These are phyloP conservation scores for Peromyscus californicus DNA, from an alignment of 2,113 vertebrate genomes.

Conservation along the genomic window DNA sequence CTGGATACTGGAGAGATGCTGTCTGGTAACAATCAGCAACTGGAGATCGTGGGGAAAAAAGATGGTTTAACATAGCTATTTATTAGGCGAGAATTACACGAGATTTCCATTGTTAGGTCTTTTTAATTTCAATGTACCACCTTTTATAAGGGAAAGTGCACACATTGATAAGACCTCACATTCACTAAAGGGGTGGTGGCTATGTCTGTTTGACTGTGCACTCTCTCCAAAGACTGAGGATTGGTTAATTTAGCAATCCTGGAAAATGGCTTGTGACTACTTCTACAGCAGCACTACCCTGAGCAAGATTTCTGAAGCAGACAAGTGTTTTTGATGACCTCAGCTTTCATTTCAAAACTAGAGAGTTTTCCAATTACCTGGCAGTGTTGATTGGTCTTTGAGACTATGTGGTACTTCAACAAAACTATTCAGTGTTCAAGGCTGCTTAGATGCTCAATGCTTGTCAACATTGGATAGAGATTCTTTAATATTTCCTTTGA, in stretches of 20 bases:
- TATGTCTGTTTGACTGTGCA: background rate
- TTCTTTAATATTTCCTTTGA: constrained; percentile 69
- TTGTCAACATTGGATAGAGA: constrained; percentile 65
- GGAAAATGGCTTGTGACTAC: background rate
- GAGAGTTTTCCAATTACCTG: constrained; percentile 75
- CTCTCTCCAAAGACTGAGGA: constrained; percentile 7
- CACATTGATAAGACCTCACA: background rate
- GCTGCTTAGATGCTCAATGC: constrained; percentile 42
- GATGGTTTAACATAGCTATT: constrained; percentile 32
- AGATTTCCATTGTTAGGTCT: background rate
- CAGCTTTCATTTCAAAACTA: constrained; percentile 74
- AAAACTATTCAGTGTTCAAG: constrained; percentile 55
- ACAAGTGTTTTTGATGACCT: constrained; percentile 28
- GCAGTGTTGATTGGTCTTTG: constrained; percentile 74
- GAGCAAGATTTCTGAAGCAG: constrained; percentile 56
- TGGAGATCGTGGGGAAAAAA: background rate
- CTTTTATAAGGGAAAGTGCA: constrained; percentile 12
- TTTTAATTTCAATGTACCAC: background rate
- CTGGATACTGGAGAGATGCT: background rate
- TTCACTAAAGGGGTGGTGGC: background rate
- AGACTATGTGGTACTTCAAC: constrained; percentile 52
- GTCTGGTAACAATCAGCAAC: background rate
- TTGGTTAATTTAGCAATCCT: constrained; percentile 9
- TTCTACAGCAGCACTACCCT: constrained; percentile 51
- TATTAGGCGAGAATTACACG: background rate